Conservation (phyloP, 2,888 invertebrate genomes). For the Hypolimnas misippus region DNA sequence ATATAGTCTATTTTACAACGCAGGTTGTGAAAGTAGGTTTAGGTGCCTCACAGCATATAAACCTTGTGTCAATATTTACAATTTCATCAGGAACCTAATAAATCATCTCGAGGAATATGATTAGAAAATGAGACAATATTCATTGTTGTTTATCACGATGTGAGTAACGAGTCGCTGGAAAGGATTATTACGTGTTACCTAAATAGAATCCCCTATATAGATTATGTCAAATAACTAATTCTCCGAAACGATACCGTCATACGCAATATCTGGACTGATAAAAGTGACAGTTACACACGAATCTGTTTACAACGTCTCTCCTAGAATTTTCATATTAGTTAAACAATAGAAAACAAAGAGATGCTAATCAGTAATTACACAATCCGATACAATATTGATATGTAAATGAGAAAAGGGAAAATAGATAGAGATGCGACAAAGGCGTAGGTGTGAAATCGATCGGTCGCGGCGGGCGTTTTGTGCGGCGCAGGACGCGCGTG, state of each 20-base stretch:
- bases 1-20: slow-evolving; percentile 24
- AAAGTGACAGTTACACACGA: slow-evolving; percentile 22
- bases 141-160: neutral
- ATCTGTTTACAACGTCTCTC: slow-evolving; percentile 18
- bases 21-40: slow-evolving; percentile 24
- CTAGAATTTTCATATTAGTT: slow-evolving; percentile 15
- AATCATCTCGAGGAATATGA: slow-evolving; percentile 15
- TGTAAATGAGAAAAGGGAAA: slow-evolving; percentile 68
- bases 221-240: slow-evolving; percentile 10
- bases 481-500: slow-evolving; percentile 61
- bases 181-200: neutral
- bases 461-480: slow-evolving; percentile 61
- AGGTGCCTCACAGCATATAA: slow-evolving; percentile 10
- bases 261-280: slow-evolving; percentile 10
- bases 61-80: slow-evolving; percentile 21
- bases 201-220: neutral
- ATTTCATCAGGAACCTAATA: slow-evolving; percentile 27
- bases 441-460: slow-evolving; percentile 72
- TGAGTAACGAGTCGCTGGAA: slow-evolving; percentile 2
- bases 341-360: slow-evolving; percentile 39
- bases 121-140: neutral
- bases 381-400: slow-evolving; percentile 55
- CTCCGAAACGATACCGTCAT: slow-evolving; percentile 2
- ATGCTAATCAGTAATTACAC: slow-evolving; percentile 44
- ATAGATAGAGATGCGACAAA: slow-evolving; percentile 58